Conservation (phyloP, 64 coral and sea anemone species). For the Porites australiensis region DNA sequence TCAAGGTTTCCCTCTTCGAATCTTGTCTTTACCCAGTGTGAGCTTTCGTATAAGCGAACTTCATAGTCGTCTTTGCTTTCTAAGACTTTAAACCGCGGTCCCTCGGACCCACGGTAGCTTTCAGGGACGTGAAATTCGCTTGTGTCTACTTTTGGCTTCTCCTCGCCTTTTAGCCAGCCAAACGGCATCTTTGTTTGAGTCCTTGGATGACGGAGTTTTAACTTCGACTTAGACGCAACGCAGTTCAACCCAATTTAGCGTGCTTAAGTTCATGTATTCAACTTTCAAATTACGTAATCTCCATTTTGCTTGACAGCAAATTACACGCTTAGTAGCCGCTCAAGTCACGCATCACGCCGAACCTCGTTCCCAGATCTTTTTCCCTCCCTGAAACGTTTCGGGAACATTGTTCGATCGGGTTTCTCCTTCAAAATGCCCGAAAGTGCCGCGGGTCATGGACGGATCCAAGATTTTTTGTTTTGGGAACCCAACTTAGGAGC, state of each 20-base stretch:
- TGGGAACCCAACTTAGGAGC: too few relatives aligned
- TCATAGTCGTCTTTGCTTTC: constrained; percentile 61
- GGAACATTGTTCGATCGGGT: too few relatives aligned
- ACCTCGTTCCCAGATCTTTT: too few relatives aligned
- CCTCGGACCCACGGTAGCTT: constrained; percentile 61
- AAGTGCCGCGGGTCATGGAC: too few relatives aligned
- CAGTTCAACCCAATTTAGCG: not conserved
- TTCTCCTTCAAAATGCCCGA: too few relatives aligned
- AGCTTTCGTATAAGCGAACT: constrained; percentile 51
- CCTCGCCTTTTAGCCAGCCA: constrained; percentile 69
- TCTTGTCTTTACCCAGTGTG: constrained; percentile 51
- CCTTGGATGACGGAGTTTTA: not conserved
- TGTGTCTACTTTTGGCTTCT: constrained; percentile 65
- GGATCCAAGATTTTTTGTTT: too few relatives aligned
- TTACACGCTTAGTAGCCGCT: too few relatives aligned
- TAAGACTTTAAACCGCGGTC: constrained; percentile 51
- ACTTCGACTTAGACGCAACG: not conserved
- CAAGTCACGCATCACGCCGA: too few relatives aligned
- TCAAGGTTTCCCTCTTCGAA: constrained; percentile 54
- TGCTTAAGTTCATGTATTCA: too few relatives aligned
- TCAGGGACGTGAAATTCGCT: constrained; percentile 73
- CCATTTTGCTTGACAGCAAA: not conserved
- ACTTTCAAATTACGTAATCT: not conserved
- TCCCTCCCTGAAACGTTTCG: too few relatives aligned
- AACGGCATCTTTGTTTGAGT: constrained; percentile 3